These are phyloP conservation scores for Mirza zaza DNA, from an alignment of 2,113 vertebrate genomes.

Conservation along the genomic window DNA sequence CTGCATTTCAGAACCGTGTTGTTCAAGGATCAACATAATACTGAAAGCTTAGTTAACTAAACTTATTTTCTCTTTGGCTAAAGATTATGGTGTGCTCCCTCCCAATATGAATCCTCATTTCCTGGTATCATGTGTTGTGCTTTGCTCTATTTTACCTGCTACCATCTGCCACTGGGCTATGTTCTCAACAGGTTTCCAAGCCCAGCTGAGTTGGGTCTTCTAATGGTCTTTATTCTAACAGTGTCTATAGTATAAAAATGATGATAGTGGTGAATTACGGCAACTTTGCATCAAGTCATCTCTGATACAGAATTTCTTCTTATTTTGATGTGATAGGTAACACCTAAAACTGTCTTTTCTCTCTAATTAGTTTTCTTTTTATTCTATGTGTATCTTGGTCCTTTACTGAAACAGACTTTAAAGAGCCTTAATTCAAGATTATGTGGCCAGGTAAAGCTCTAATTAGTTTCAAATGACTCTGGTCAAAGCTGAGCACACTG, in stretches of 20 bases:
- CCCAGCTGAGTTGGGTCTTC: constrained; percentile 37
- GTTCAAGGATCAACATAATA: not conserved
- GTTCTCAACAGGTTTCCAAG: constrained; percentile 43
- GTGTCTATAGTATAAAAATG: not conserved
- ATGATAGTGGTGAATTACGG: not conserved
- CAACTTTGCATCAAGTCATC: not conserved
- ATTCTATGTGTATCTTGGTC: not conserved
- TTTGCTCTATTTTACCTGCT: constrained; percentile 43
- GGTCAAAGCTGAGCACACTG: not conserved
- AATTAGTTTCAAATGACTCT: not conserved
- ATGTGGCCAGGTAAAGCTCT: not conserved
- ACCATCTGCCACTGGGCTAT: constrained; percentile 38
- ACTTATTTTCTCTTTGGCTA: constrained; percentile 48
- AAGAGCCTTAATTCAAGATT: not conserved
- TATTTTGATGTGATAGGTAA: not conserved
- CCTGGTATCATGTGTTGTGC: not conserved
- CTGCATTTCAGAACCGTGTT: not conserved
- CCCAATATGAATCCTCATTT: not conserved
- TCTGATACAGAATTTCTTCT: not conserved
- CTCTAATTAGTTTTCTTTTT: not conserved
- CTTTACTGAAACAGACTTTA: not conserved
- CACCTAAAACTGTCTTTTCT: not conserved
- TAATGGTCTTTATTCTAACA: constrained; percentile 40
- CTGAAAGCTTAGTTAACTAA: not conserved
- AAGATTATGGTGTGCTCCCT: not conserved